phyloP scores from a whole-genome alignment of 1,140 invertebrate species.

The Diorhabda sublineata region DNA sequence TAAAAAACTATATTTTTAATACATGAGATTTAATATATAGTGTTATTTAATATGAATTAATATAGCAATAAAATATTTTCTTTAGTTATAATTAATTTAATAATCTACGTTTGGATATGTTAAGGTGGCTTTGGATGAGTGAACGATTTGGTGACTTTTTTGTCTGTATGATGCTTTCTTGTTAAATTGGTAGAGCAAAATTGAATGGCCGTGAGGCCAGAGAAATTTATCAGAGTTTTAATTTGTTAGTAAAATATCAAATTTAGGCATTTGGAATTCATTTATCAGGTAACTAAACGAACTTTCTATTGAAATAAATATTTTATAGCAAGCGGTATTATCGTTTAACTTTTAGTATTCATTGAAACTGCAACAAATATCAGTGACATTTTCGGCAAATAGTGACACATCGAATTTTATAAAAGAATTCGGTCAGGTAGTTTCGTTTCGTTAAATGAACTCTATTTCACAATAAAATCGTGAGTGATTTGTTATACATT shows the following conservation, averaged over 20 bases:
- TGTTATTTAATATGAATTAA: too few relatives aligned
- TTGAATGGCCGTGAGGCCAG: background rate
- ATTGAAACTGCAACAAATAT: background rate
- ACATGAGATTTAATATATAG: too few relatives aligned
- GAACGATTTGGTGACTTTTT: too few relatives aligned
- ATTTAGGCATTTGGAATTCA: slow-evolving; percentile 1
- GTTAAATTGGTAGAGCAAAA: background rate
- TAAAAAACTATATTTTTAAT: too few relatives aligned
- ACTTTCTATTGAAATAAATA: background rate
- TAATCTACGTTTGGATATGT: too few relatives aligned
- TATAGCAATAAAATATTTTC: too few relatives aligned
- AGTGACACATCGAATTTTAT: background rate
- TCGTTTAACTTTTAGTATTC: background rate
- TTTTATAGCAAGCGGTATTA: background rate
- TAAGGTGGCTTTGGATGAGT: too few relatives aligned
- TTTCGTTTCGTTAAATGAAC: background rate
- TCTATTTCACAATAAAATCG: background rate
- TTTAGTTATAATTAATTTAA: too few relatives aligned
- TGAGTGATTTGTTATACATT: background rate
- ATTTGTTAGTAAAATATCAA: background rate
- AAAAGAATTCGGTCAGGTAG: background rate
- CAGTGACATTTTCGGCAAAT: background rate
- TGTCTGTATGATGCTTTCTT: too few relatives aligned
- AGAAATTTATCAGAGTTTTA: background rate
- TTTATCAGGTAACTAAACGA: background rate